Evolutionary conservation across 2,113 vertebrate species (phyloP).

Genomic region (Stictonetta naevosa): DNA sequence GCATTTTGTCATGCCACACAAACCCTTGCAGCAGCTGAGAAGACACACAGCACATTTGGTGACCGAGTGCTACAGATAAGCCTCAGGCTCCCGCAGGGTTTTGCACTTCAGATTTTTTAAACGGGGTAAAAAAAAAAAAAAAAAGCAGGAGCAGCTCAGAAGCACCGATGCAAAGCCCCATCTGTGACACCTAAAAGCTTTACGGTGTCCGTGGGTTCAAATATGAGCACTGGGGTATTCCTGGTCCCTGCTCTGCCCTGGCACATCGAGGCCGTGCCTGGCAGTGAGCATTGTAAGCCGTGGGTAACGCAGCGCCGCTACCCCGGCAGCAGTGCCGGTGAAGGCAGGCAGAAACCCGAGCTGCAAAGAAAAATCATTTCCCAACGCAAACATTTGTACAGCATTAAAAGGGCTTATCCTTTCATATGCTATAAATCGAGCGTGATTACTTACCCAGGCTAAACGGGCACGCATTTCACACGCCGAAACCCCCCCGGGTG

Average conservation of each 20-base stretch:
- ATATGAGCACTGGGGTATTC: neutral
- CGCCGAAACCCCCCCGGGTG: neutral
- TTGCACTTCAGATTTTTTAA: neutral
- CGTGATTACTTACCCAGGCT: constrained; percentile 25
- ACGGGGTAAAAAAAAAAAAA: neutral
- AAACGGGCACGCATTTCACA: neutral
- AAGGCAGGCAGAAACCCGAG: neutral
- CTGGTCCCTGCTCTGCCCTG: neutral
- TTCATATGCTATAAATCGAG: neutral
- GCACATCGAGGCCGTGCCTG: neutral
- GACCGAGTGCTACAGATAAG: constrained; percentile 30
- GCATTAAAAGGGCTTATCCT: neutral
- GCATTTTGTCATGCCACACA: constrained; percentile 78
- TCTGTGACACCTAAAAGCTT: neutral
- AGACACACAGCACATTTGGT: constrained; percentile 63
- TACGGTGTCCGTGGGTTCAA: neutral
- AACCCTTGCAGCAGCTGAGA: constrained; percentile 88
- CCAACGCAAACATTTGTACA: neutral
- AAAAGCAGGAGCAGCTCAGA: neutral
- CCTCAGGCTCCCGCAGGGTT: constrained; percentile 30
- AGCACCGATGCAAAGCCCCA: neutral
- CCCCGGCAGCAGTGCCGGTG: neutral
- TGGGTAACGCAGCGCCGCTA: neutral
- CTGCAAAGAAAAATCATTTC: neutral
- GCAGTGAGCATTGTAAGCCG: neutral